Base-by-base conservation (phyloP, 2,113 vertebrate genomes). In the Xiphias gladius region DNA sequence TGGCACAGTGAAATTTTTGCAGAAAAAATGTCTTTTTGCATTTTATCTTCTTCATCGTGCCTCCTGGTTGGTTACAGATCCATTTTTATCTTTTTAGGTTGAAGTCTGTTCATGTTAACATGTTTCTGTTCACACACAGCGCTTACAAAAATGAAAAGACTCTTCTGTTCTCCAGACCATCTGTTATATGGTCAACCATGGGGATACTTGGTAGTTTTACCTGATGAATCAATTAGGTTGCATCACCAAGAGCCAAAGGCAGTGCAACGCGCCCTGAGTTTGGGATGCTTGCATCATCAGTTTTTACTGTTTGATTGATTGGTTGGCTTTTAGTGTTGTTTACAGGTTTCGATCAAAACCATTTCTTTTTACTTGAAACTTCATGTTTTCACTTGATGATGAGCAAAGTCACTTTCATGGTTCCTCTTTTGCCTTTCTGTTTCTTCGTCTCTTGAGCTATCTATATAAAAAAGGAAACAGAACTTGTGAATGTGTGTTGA, bases 181-280 rank as follows among this genome's bases (percentile, higher is more conserved):
- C 86, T 92, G 86, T 86, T 78, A 20, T 50, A 41, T 73, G 26
- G 28, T 89, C 84, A 81, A 85, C 82, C 65, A 54, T 77, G 78
- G 80, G 86, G 61, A 84, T 30, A 61, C 64, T 67, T 37, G 48
- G 16, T 86, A 54, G 80, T 78, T 79, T 69, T 59, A 79, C 74
- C 54, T 48, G 28, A 79, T 28, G 0, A 73, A 86, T 91, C 79
- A 71, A 73, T 87, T 43, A 76, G n/a, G 4, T 70, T 68, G 73
- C 74, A 76, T 79, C 70, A 84, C 67, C 39, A 59, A 73, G 76
- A 86, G 16, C 41, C 26, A 76, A 43, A 73, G 59, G 32, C 79
- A 12, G 19, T 54, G 70, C 5, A 28, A 57, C 41, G 48, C 58
- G 62, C 2, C 10, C 39, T 30, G 35, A 46, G 37, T 82, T 77